phyloP scores from a whole-genome alignment of 2,888 invertebrate genomes.

The Andrena flavipes region DNA sequence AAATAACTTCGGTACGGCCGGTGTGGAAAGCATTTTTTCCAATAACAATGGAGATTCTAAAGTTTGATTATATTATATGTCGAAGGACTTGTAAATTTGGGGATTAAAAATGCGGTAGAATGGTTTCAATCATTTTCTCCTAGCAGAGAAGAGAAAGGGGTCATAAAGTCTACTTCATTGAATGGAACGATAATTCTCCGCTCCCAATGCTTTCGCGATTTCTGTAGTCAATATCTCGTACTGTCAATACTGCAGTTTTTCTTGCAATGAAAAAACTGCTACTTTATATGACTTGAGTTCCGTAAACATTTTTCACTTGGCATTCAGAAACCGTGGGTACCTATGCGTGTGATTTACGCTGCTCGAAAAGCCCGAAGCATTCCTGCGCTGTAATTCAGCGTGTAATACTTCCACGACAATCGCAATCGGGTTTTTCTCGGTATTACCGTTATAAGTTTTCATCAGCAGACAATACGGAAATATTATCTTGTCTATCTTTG shows the following conservation, averaged over 20 bases:
- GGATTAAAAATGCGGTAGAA: not conserved
- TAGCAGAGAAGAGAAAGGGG: not conserved
- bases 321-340: conserved; percentile 31
- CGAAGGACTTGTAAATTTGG: not conserved
- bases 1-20: too few relatives aligned
- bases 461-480: conserved; percentile 12
- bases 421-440: conserved; percentile 26
- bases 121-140: not conserved
- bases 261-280: conserved; percentile 17
- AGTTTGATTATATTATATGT: not conserved
- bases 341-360: conserved; percentile 49
- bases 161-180: conserved; percentile 9
- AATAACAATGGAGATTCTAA: not conserved
- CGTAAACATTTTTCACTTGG: conserved; percentile 55
- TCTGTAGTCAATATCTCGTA: conserved; percentile 47
- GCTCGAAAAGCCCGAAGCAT: conserved; percentile 40
- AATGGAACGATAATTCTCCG: conserved; percentile 27
- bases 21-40: not conserved
- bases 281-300: conserved; percentile 37
- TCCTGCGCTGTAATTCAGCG: conserved; percentile 5
- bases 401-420: conserved; percentile 29
- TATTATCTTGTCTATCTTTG: not conserved
- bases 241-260: conserved; percentile 47
- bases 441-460: conserved; percentile 45
- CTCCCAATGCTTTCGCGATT: conserved; percentile 23